Conservation (phyloP, 2,797 vertebrate species). For the Acanthurus leucopareius region DNA sequence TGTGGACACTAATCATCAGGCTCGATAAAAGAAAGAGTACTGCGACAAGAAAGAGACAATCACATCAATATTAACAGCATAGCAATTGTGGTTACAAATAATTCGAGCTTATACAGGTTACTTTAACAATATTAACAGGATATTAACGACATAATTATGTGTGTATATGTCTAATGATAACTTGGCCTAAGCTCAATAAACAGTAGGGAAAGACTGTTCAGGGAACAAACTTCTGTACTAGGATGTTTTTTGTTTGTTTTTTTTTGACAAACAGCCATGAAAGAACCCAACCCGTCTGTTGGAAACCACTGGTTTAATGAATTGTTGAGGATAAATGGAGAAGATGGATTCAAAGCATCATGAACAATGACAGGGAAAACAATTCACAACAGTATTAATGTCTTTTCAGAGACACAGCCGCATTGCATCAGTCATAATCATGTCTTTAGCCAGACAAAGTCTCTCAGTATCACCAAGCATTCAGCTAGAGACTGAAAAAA, state of each 20-base stretch:
- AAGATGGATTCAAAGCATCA: conserved; percentile 28
- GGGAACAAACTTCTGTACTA: too few species aligned
- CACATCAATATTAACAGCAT: neutral
- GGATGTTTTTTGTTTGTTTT: neutral
- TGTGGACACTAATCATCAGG: neutral
- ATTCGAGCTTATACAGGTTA: neutral
- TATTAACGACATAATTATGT: neutral
- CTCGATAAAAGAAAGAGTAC: neutral
- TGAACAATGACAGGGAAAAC: conserved; percentile 25
- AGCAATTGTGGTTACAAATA: neutral
- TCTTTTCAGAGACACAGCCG: conserved; percentile 22
- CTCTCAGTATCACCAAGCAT: conserved; percentile 14
- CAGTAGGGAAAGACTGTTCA: too few species aligned
- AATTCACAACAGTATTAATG: conserved; percentile 18
- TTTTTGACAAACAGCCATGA: neutral
- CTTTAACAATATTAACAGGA: neutral
- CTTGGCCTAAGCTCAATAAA: too few species aligned
- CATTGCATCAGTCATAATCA: conserved; percentile 24
- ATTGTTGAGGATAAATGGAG: conserved; percentile 14
- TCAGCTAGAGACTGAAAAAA: neutral
- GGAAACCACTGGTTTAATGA: conserved; percentile 43
- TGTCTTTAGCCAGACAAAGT: conserved; percentile 25
- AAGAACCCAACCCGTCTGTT: neutral
- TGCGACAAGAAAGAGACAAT: neutral
- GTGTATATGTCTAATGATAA: too few species aligned